Base-by-base conservation (phyloP, 1,140 invertebrate genomes). In the Drosophila biarmipes region DNA sequence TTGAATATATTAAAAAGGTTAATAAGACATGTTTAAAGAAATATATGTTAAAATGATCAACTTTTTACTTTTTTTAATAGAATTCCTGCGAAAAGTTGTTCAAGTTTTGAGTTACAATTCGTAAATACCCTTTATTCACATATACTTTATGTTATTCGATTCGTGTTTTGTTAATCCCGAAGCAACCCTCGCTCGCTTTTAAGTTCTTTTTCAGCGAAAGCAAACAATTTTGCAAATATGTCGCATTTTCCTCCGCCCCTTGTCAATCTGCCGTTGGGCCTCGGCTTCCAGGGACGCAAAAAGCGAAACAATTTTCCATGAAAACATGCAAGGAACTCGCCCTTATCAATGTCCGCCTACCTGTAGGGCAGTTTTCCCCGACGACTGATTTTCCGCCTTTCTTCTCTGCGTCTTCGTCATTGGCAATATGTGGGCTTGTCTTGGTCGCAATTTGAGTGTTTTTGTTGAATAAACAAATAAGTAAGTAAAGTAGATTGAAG, bases 381-480 rank as follows among this genome's bases (percentile, higher is more conserved):
- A 8, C 56, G 49, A 43, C 48, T 43, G 42, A 49, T 43, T 37
- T 57, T 38, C 38, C 42, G 57, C 37, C 42, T 55, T 31, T 55
- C 35, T 34, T 46, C n/a, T 7, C 17, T 42, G 11, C 15, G 17
- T 29, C 43, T 48, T 21, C 7, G 45, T 19, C 27, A 24, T 35
- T 21, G 43, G 14, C 63, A 56, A 40, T 69, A 71, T 69, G 29
- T 84, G 80, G 80, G 75, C 80, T 78, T 86, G 81, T 55, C 78
- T 37, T 42, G 62, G 53, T 59, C 45, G 59, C 67, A 86, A 80
- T 80, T 85, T 86, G 19, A 80, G 77, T 85, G 80, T 77, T 85
- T 85, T 86, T 85, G 62, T 86, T 85, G 73, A 86, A 77, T 85
- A 86, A 85, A 85, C 80, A 85, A 86, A 84, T 78, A 84, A 63